Percentiles rank a stretch among this genome's conserved stretches.
Conservation (phyloP, 2,797 vertebrate genomes). For the Spatula versicolor region DNA sequence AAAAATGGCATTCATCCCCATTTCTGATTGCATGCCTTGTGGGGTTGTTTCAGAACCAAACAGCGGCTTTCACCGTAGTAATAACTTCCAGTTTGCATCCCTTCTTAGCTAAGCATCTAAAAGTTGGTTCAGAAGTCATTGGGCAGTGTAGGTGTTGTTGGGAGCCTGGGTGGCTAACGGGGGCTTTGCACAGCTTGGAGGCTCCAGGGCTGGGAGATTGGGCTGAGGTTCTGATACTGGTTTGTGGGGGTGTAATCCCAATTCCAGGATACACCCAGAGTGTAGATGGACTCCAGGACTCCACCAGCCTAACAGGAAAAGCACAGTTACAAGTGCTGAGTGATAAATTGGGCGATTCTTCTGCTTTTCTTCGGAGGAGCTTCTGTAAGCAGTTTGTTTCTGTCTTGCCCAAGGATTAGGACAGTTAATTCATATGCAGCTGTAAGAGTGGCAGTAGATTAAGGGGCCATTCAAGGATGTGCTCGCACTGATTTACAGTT, state of each 20-base stretch:
- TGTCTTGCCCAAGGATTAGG: background rate
- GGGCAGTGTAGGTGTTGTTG: rapidly evolving
- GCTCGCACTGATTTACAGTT: background rate
- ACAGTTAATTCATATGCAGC: background rate
- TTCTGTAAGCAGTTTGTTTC: background rate
- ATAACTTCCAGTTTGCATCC: background rate
- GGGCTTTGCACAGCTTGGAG: background rate
- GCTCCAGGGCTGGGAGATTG: background rate
- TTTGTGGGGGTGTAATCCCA: background rate
- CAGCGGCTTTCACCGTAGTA: rapidly evolving
- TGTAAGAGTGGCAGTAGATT: background rate
- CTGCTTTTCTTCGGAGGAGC: background rate
- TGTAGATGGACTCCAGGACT: background rate
- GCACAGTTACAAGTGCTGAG: background rate
- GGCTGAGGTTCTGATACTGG: rapidly evolving
- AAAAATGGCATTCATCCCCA: background rate
- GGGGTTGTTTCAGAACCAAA: background rate
- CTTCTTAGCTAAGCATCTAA: rapidly evolving
- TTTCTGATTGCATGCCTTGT: rapidly evolving
- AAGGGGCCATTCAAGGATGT: background rate
- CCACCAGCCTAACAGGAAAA: background rate
- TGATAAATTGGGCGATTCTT: background rate
- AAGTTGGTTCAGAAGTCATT: rapidly evolving
- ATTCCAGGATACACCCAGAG: background rate
- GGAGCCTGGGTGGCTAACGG: rapidly evolving